These are phyloP conservation scores for Ceratotherium simum DNA, from an alignment of 2,113 vertebrate species.

Conservation along the genomic window DNA sequence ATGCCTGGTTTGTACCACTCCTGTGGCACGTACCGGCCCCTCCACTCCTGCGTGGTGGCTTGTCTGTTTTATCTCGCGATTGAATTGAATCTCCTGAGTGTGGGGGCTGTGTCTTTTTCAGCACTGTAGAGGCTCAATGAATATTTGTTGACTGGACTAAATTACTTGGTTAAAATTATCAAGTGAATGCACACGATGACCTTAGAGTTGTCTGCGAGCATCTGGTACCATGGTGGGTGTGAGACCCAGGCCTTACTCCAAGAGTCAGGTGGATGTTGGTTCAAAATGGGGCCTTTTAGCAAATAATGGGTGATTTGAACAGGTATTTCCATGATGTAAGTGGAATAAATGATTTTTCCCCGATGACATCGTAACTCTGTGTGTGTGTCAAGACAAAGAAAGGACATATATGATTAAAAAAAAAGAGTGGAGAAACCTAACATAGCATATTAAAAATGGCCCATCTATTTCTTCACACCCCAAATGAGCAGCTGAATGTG, in stretches of 20 bases:
- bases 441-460: constrained; percentile 49
- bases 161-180: background rate
- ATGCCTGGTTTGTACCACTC: background rate
- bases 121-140: background rate
- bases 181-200: background rate
- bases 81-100: background rate
- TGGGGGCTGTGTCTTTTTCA: background rate
- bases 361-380: background rate
- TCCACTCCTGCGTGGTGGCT: background rate
- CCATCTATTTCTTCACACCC: constrained; percentile 19
- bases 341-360: background rate
- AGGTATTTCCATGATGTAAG: background rate
- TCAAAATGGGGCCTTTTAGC: background rate
- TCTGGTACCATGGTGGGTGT: background rate
- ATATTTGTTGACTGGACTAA: background rate
- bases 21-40: background rate
- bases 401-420: background rate
- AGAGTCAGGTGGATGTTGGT: background rate
- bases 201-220: background rate
- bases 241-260: background rate
- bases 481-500: constrained; percentile 50
- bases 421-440: constrained; percentile 7
- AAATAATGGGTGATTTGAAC: background rate
- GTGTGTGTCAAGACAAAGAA: constrained; percentile 6
- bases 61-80: background rate